phyloP scores from a whole-genome alignment of 2,888 invertebrate species.

The Escarpia spicata region DNA sequence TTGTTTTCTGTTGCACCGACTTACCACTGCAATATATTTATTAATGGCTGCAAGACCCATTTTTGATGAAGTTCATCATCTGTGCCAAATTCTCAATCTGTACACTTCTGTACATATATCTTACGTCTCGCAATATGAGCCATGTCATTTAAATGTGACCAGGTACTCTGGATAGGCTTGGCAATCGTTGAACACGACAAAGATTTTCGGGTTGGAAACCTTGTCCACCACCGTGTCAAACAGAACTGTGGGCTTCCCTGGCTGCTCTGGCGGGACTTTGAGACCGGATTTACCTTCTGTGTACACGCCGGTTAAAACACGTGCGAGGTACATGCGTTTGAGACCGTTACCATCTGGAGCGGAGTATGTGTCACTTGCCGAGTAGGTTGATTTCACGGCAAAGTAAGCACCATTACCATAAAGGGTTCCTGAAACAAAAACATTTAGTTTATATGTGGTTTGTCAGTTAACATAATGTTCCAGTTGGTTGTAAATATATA shows the following conservation, averaged over 20 bases:
- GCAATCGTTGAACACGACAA: background rate
- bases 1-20: background rate
- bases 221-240: background rate
- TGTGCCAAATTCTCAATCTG: background rate
- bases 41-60: background rate
- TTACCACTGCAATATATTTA: background rate
- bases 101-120: background rate
- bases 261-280: background rate
- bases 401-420: background rate
- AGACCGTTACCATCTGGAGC: background rate
- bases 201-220: background rate
- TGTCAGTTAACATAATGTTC: no score
- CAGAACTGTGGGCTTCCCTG: background rate
- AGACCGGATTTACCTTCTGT: background rate
- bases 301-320: background rate
- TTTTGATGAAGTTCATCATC: background rate
- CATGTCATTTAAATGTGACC: background rate
- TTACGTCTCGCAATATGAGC: background rate
- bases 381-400: background rate
- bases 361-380: background rate
- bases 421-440: background rate
- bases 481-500: no score
- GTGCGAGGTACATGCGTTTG: background rate
- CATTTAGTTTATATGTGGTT: no score
- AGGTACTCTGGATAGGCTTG: background rate